A percentile compares a stretch with the other conserved stretches of the same genome.
phyloP scores from a whole-genome alignment of 2,888 invertebrate genomes.

The Oligia strigilis region DNA sequence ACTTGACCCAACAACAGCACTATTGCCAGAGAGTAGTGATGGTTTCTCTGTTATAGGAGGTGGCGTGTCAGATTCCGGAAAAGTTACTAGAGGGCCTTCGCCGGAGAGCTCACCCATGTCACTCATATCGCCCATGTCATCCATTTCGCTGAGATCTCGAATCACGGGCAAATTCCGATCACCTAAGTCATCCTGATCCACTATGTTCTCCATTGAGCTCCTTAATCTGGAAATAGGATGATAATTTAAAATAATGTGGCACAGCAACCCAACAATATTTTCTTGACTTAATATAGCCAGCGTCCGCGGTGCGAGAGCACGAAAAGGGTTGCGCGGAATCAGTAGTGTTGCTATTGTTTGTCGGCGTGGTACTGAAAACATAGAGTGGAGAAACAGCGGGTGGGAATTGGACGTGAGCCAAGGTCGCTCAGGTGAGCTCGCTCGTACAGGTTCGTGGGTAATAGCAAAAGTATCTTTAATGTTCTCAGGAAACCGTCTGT shows the following conservation, averaged over 20 bases:
- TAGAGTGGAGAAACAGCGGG: constrained; percentile 82
- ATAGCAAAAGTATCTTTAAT: constrained; percentile 74
- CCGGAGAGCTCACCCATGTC: constrained; percentile 86
- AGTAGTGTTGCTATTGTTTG: constrained; percentile 88
- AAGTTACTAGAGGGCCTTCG: constrained; percentile 94
- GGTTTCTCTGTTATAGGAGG: constrained; percentile 89
- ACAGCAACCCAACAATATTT: constrained; percentile 24
- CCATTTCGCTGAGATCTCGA: constrained; percentile 87
- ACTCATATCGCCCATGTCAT: constrained; percentile 87
- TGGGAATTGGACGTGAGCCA: constrained; percentile 87
- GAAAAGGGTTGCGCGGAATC: constrained; percentile 75
- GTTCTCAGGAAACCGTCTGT: constrained; percentile 70
- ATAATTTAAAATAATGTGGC: constrained; percentile 16
- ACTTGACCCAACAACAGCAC: constrained; percentile 82
- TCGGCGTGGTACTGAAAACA: constrained; percentile 88
- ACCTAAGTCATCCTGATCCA: constrained; percentile 91
- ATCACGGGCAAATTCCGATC: constrained; percentile 87
- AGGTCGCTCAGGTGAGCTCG: constrained; percentile 89
- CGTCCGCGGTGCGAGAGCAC: constrained; percentile 43
- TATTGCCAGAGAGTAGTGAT: constrained; percentile 84
- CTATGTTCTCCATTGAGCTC: constrained; percentile 95
- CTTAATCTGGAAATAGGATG: constrained; percentile 89
- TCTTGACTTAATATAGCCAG: constrained; percentile 21
- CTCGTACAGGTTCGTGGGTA: constrained; percentile 78
- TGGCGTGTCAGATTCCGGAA: constrained; percentile 95